A percentile compares a stretch with the other conserved stretches of the same genome.
Conservation (phyloP, 2,113 vertebrate genomes). For the Cranoglanis bouderius region DNA sequence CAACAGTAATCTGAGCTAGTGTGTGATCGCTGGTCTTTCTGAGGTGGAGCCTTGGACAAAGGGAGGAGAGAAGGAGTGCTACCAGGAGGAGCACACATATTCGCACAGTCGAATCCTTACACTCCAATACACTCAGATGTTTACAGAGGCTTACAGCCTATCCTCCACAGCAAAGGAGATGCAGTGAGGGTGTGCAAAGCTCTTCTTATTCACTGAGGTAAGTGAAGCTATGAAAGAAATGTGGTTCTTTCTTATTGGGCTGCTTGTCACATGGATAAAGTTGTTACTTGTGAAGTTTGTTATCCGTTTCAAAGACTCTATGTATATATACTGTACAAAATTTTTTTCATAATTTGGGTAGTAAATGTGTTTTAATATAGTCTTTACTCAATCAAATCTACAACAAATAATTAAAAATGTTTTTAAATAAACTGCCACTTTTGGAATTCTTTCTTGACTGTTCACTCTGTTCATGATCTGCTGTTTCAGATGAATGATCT, state of each 20-base stretch:
- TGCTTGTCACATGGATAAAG: neutral
- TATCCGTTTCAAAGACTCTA: neutral
- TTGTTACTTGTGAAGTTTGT: neutral
- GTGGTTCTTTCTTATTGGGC: neutral
- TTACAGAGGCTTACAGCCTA: constrained; percentile 24
- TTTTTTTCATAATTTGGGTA: neutral
- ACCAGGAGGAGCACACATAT: constrained; percentile 40
- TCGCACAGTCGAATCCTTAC: constrained; percentile 34
- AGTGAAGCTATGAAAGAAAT: constrained; percentile 12
- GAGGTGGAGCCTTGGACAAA: constrained; percentile 49
- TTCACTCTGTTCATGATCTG: neutral
- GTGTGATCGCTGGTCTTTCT: constrained; percentile 65
- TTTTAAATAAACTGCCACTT: neutral
- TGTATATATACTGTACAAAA: neutral
- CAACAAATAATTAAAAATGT: neutral
- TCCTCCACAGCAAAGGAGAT: constrained; percentile 31
- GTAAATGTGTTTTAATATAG: neutral
- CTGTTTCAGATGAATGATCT: constrained; percentile 11
- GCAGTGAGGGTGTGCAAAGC: constrained; percentile 11
- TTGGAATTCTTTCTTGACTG: neutral
- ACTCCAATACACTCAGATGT: constrained; percentile 36
- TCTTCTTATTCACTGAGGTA: constrained; percentile 41
- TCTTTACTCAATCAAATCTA: neutral
- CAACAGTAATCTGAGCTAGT: constrained; percentile 76
- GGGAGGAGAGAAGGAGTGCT: constrained; percentile 50